Evolutionary conservation across 1,140 invertebrate species (phyloP), one percentile per base, ranked within the genome.

Genomic region (Zaprionus davidi): DNA sequence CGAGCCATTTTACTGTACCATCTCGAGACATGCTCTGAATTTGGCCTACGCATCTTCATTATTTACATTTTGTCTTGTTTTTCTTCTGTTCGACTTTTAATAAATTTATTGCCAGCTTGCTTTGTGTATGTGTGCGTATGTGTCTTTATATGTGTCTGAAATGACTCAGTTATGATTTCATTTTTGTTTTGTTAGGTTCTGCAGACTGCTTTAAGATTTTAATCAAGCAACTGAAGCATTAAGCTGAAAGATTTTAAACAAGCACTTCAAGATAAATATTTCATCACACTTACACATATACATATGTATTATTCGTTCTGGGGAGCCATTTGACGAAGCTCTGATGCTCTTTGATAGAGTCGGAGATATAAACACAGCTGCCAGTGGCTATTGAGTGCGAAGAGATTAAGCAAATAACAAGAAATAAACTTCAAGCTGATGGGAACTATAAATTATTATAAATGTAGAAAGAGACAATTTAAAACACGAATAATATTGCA

Each of bases 141-240:
- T 58, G 31, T 58, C 28, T 36, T 20, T 49, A 12, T 49, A n/a
- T 66, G 53, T 41, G 36, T 9, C 12, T 41, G 11, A 26, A 36
- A 76, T 76, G 73, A 76, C 60, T 76, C 73, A 76, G 69, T 76
- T 76, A 76, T 76, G 68, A 76, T 71, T 71, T 76, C 68, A 76
- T 76, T 65, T 70, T 49, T 71, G 68, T 65, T 71, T 63, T 64
- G 41, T 38, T 58, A 58, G 53, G 58, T 65, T 69, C 44, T 69
- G 13, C 58, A 41, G 56, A 59, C 65, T 69, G 65, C 71, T 69
- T 71, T 76, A 65, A 71, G 68, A 76, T 76, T 71, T 65, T 66
- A 65, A 76, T 71, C 69, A 71, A 69, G 34, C 34, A 65, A 66
- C 44, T 72, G 67, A 75, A 74, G 71, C 71, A 74, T 63, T 49